These are phyloP conservation scores for Amaurobius ferox DNA, from an alignment of 2,888 invertebrate genomes.

Conservation along the genomic window DNA sequence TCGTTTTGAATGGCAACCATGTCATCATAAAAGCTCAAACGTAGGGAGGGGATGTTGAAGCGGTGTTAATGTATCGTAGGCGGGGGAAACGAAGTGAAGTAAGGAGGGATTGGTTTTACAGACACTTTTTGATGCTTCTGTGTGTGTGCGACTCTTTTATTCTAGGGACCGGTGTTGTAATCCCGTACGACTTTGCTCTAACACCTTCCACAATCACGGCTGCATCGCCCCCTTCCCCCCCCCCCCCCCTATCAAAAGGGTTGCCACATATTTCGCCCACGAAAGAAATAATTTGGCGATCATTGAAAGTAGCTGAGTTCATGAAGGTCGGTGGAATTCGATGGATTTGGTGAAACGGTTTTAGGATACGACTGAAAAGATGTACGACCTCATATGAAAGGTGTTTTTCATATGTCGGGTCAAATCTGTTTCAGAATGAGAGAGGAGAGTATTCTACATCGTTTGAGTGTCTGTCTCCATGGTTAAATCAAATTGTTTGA, in stretches of 20 bases:
- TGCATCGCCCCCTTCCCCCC: conserved; percentile 28
- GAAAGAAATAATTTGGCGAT: conserved; percentile 3
- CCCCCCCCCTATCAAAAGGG: neutral
- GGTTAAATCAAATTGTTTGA: too few species aligned
- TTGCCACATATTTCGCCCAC: neutral
- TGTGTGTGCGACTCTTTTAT: conserved; percentile 49
- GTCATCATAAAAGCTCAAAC: conserved; percentile 42
- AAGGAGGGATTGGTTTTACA: conserved; percentile 58
- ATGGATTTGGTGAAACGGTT: too few species aligned
- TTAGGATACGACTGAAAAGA: too few species aligned
- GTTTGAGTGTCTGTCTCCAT: too few species aligned
- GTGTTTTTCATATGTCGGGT: too few species aligned
- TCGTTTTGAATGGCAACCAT: conserved; percentile 46
- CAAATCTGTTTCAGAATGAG: too few species aligned
- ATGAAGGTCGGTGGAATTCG: too few species aligned
- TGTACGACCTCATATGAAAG: too few species aligned
- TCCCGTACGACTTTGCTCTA: conserved; percentile 51
- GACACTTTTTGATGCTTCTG: conserved; percentile 58
- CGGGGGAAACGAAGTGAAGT: conserved; percentile 21
- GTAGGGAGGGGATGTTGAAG: conserved; percentile 18
- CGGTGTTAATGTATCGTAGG: conserved; percentile 60
- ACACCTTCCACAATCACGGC: conserved; percentile 62
- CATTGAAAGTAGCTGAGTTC: too few species aligned
- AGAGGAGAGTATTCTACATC: too few species aligned
- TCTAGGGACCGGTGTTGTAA: conserved; percentile 37